Percentiles rank a stretch among this genome's conserved stretches.
These are phyloP conservation scores for Palaemon carinicauda DNA, from an alignment of 1,140 invertebrate species.

Conservation along the genomic window DNA sequence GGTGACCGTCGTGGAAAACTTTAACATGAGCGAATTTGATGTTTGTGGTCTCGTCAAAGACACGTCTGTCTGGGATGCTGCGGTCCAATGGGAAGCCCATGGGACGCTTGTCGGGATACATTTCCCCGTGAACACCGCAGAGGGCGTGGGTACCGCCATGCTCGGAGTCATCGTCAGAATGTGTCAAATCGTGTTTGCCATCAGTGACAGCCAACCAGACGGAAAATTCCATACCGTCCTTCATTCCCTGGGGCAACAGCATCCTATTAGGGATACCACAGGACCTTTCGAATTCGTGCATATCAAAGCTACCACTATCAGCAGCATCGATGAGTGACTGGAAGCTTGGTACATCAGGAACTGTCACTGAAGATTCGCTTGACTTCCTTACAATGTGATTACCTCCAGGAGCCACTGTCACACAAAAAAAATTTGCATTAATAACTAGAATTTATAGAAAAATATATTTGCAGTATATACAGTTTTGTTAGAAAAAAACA, in stretches of 20 bases:
- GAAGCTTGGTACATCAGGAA: neutral
- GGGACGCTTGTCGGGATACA: constrained; percentile 10
- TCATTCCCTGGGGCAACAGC: constrained; percentile 69
- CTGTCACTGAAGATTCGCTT: constrained; percentile 2
- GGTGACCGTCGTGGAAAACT: neutral
- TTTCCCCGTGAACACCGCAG: constrained; percentile 4
- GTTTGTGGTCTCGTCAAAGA: neutral
- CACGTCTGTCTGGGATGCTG: neutral
- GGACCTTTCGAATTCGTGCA: constrained; percentile 66
- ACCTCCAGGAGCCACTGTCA: constrained; percentile 2
- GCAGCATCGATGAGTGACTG: neutral
- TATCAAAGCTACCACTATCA: constrained; percentile 65
- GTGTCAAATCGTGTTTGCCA: constrained; percentile 62
- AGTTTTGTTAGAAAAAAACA: too few species aligned
- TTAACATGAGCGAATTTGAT: neutral
- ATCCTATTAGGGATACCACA: constrained; percentile 72
- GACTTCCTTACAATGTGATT: neutral
- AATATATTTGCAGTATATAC: too few species aligned
- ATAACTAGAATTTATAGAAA: too few species aligned
- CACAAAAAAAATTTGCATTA: neutral
- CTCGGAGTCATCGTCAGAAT: neutral
- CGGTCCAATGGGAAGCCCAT: neutral
- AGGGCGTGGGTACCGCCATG: neutral
- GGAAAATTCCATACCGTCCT: constrained; percentile 65
- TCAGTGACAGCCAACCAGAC: constrained; percentile 66